These are phyloP conservation scores for Hyphantria cunea DNA, from an alignment of 1,140 invertebrate genomes.

Conservation along the genomic window DNA sequence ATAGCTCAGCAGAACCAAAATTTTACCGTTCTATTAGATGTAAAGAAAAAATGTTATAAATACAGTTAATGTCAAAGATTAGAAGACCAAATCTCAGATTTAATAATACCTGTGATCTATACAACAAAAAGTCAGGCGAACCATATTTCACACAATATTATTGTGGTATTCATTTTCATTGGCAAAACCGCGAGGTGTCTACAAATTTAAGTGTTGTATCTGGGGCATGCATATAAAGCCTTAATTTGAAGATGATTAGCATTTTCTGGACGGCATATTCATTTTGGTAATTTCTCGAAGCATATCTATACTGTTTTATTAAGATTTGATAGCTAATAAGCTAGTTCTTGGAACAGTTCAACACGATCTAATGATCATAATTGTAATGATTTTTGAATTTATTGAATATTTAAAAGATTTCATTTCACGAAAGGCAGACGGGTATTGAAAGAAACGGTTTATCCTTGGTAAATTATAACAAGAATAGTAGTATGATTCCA, in stretches of 20 bases:
- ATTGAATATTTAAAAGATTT: too few species aligned
- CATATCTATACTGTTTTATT: constrained; percentile 21
- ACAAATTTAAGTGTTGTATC: background rate
- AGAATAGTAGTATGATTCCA: too few species aligned
- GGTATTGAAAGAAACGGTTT: too few species aligned
- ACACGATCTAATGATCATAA: too few species aligned
- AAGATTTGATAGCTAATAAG: constrained; percentile 14
- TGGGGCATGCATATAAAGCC: background rate
- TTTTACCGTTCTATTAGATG: too few species aligned
- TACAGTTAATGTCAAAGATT: too few species aligned
- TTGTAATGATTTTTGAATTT: too few species aligned
- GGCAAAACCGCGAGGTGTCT: background rate
- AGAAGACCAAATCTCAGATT: background rate
- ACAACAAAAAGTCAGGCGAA: background rate
- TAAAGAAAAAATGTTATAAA: too few species aligned
- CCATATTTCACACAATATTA: background rate
- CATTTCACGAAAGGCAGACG: too few species aligned
- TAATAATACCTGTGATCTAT: background rate
- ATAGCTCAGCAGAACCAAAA: too few species aligned
- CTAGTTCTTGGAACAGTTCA: background rate
- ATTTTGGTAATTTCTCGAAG: constrained; percentile 8
- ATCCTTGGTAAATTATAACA: too few species aligned
- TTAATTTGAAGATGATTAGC: too few species aligned
- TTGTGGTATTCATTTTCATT: background rate
- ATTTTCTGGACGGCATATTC: background rate